Base-by-base conservation (phyloP, 2,113 vertebrate genomes). In the Lycaon pictus region DNA sequence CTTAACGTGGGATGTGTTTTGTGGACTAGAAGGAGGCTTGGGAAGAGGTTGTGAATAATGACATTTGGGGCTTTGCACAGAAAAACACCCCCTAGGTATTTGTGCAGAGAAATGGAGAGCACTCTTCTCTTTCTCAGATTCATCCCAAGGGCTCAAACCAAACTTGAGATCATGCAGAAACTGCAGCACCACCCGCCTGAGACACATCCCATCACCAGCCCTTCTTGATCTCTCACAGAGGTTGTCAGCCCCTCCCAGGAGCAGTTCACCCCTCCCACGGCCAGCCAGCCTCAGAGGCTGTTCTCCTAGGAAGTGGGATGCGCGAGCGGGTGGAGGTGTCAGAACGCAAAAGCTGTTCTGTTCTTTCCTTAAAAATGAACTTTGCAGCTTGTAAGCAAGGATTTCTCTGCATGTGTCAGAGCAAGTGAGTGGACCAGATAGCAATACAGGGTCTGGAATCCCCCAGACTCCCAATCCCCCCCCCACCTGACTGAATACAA, bases 281-380 rank as follows among this genome's bases (percentile, higher is more conserved):
- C 89, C 92, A 98, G 93, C 97, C 88, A 92, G 43, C 84, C 83
- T 91, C 62, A 16, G 82, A 89, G 90, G 77, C 93, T 1, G 56
- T 84, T 97, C 88, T 89, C 90, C 0, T 11, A 95, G 97, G 91
- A 96, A 88, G 93, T 93, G 95, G 82, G 95, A 67, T 22, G 74
- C 58, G 56, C 43, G 63, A 91, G 76, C 91, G 20, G 94, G 86
- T 60, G 96, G 91, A 96, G 86, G 97, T 95, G 96, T 88, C 63
- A 76, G 91, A 65, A 92, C 27, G 63, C 25, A 22, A 89, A 96
- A 82, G 85, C 86, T 95, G 92, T 79, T 97, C 92, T 76, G 79
- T 86, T 76, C 89, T 83, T 95, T 74, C 43, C 76, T 79, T 79
- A 58, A 74, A 91, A 90, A 91, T 92, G 37, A 86, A 93, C 72